Evolutionary conservation across 2,113 vertebrate species (phyloP).

Genomic region (Strigops habroptila): DNA sequence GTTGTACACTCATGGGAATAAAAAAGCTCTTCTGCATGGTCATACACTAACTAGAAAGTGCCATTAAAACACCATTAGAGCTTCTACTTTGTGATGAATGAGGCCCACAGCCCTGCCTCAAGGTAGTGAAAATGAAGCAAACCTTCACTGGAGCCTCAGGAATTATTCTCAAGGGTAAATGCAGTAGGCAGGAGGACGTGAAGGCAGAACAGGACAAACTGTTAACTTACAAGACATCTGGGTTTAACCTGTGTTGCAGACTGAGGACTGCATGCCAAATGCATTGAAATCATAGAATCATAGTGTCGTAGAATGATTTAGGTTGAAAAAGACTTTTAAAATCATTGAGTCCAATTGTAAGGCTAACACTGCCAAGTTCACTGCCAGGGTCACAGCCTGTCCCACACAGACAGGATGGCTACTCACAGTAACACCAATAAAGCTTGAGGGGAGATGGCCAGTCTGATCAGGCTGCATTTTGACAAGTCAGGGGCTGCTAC

Average conservation of each 20-base stretch:
- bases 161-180: not conserved
- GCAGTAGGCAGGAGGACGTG: not conserved
- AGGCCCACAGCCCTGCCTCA: not conserved
- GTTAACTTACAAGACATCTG: not conserved
- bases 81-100: not conserved
- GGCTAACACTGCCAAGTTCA: not conserved
- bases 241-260: not conserved
- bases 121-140: not conserved
- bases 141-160: not conserved
- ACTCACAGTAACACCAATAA: not conserved
- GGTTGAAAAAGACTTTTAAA: not conserved
- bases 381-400: not conserved
- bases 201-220: not conserved
- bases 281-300: not conserved
- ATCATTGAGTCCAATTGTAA: not conserved
- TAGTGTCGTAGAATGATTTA: not conserved
- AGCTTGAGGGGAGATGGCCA: not conserved
- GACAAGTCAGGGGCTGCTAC: not conserved
- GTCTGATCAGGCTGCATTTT: not conserved
- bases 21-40: not conserved
- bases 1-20: not conserved
- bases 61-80: conserved; percentile 17
- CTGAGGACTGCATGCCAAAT: not conserved
- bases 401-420: not conserved
- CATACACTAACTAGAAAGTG: not conserved